A percentile compares a stretch with the other conserved stretches of the same genome.
Evolutionary conservation across 2,888 invertebrate genomes (phyloP).

Genomic region (Odontothrips loti): DNA sequence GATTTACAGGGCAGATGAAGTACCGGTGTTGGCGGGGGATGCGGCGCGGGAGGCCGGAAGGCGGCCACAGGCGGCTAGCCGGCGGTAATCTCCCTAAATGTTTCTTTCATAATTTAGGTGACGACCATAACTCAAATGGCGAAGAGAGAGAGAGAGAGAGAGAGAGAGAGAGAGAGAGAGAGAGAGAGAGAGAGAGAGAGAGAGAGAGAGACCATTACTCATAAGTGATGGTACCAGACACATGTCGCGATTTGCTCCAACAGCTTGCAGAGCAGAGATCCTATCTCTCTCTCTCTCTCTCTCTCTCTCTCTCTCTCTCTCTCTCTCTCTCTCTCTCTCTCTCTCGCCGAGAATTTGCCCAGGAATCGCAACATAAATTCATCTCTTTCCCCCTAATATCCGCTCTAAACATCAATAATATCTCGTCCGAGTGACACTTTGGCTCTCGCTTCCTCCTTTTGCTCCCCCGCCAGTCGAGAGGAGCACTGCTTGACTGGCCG

Average conservation of each 20-base stretch:
- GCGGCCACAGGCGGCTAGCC: too few species aligned
- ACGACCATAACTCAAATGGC: background rate
- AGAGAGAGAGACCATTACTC: background rate
- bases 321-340: background rate
- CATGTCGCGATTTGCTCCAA: background rate
- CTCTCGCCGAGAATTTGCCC: too few species aligned
- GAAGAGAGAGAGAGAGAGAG: background rate
- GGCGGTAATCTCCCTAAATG: conserved; percentile 3
- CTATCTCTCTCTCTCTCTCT: background rate
- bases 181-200: background rate
- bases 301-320: background rate
- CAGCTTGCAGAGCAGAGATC: background rate
- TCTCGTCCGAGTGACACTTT: too few species aligned
- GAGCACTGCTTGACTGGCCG: background rate
- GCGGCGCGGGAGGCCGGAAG: background rate
- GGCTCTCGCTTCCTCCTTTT: background rate
- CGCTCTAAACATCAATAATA: too few species aligned
- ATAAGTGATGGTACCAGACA: background rate
- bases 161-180: background rate
- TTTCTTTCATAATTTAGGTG: conserved; percentile 1
- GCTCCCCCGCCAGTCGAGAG: background rate
- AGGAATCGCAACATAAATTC: too few species aligned
- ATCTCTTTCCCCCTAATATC: too few species aligned
- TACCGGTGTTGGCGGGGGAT: background rate
- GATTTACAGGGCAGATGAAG: conserved; percentile 15